These are phyloP conservation scores for Gyrodactylus bullatarudis DNA, from an alignment of 1,140 invertebrate species.

Conservation along the genomic window DNA sequence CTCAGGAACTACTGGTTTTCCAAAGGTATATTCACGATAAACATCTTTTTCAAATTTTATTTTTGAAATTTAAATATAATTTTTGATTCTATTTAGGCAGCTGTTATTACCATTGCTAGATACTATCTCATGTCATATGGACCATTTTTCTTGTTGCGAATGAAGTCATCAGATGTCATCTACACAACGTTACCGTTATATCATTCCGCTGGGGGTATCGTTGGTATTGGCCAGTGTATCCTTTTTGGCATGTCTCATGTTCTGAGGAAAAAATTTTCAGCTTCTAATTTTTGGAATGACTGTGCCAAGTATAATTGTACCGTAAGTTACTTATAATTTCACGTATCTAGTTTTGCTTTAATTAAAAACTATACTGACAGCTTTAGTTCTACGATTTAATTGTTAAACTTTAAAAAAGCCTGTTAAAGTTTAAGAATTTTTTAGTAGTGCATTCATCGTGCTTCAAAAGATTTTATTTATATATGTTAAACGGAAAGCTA, in stretches of 20 bases:
- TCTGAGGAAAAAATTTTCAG: conserved; percentile 67
- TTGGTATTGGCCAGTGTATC: conserved; percentile 39
- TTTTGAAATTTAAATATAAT: background rate
- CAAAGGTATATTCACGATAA: conserved; percentile 10
- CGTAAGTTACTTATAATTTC: conserved; percentile 37
- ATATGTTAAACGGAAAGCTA: too few species aligned
- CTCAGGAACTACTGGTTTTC: conserved; percentile 15
- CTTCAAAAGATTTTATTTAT: too few species aligned
- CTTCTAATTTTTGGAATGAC: conserved; percentile 68
- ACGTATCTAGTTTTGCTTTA: too few species aligned
- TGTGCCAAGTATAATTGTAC: conserved; percentile 71
- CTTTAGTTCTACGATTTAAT: too few species aligned
- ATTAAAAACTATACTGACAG: too few species aligned
- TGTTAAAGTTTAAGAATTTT: too few species aligned
- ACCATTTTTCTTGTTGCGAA: conserved; percentile 21
- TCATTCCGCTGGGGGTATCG: conserved; percentile 52
- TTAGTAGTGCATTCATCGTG: too few species aligned
- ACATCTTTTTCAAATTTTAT: background rate
- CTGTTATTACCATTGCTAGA: conserved; percentile 15
- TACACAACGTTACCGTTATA: conserved; percentile 67
- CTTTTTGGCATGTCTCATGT: conserved; percentile 47
- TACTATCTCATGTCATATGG: conserved; percentile 13
- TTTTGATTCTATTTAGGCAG: conserved; percentile 11
- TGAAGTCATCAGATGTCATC: conserved; percentile 36
- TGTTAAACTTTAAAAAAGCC: too few species aligned